Evolutionary conservation across 2,888 invertebrate genomes (phyloP), one percentile per base, ranked within the genome.

Genomic region (Drosophila setosimentum): DNA sequence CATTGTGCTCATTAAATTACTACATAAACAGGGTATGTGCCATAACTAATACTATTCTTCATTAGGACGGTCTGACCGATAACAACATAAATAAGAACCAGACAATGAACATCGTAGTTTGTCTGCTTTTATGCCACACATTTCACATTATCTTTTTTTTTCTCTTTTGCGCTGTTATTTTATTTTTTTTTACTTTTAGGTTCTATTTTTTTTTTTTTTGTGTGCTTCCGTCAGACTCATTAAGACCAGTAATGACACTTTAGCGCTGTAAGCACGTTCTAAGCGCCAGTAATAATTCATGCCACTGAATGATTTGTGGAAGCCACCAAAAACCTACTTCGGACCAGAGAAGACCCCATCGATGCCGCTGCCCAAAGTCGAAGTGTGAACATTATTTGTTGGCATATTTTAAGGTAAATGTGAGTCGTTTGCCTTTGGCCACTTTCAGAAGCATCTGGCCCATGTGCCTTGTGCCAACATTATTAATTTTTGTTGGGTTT

Each of bases 241-340:
- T 90, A 89, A 81, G 90, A 74, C 55, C 77, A 65, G 82, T 87
- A 90, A 90, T 90, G 87, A 90, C 90, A 87, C 90, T 87, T 87
- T 87, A 90, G 84, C 89, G 79, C 82, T 83, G 79, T 48, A 76
- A 89, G 90, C 87, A 87, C 87, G 87, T 87, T 80, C 91, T 91
- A 86, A 83, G 90, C 82, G 75, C 69, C 72, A 57, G 87, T 74
- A 87, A 90, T 90, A 90, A 89, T 91, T 90, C 90, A 90, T 90
- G 90, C 86, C 91, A 90, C 84, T 89, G 78, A 89, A 91, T 91
- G 91, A 91, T 91, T 91, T 91, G 91, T 91, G 83, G 89, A 65
- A 40, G 60, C 79, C 54, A 64, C 69, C 64, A 21, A 65, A 45
- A 84, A 64, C 42, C 61, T 59, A 67, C 73, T 48, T 21, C 16